Percentiles rank a stretch among this genome's conserved stretches.
phyloP scores from a whole-genome alignment of 2,113 vertebrate species.

The Actinemys pallida region DNA sequence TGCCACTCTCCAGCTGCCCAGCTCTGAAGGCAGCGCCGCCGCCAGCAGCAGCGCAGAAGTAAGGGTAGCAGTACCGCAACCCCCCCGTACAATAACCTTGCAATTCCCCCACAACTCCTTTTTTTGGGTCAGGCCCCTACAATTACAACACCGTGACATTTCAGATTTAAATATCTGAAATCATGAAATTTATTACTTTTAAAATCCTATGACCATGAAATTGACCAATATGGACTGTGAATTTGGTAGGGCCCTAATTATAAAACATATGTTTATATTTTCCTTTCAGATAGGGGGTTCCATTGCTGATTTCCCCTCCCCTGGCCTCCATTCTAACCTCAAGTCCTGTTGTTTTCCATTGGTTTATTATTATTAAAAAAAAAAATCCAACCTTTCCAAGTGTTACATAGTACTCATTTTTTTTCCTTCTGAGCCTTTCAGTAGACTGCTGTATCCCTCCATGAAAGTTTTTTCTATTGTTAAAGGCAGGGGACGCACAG shows the following conservation, averaged over 20 bases:
- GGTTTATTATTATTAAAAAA: not conserved
- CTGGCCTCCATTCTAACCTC: not conserved
- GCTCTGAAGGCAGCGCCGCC: too few relatives aligned
- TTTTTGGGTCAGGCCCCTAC: too few relatives aligned
- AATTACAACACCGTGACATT: too few relatives aligned
- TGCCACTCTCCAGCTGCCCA: too few relatives aligned
- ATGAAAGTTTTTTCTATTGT: constrained; percentile 15
- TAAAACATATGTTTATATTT: not conserved
- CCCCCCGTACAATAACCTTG: too few relatives aligned
- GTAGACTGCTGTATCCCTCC: not conserved
- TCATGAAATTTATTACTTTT: too few relatives aligned
- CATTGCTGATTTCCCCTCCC: not conserved
- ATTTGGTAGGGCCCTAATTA: not conserved
- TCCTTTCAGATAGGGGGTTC: not conserved
- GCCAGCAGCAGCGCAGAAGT: too few relatives aligned
- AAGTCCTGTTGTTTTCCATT: not conserved
- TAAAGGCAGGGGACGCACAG: not conserved
- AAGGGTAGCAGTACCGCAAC: too few relatives aligned
- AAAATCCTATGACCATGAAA: too few relatives aligned
- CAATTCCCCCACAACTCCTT: too few relatives aligned
- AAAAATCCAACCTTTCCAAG: not conserved
- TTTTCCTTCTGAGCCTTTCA: not conserved
- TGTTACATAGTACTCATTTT: not conserved
- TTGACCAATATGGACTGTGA: too few relatives aligned
- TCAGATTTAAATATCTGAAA: too few relatives aligned